Conservation (phyloP, 2,888 invertebrate species). For the Acronicta alni region DNA sequence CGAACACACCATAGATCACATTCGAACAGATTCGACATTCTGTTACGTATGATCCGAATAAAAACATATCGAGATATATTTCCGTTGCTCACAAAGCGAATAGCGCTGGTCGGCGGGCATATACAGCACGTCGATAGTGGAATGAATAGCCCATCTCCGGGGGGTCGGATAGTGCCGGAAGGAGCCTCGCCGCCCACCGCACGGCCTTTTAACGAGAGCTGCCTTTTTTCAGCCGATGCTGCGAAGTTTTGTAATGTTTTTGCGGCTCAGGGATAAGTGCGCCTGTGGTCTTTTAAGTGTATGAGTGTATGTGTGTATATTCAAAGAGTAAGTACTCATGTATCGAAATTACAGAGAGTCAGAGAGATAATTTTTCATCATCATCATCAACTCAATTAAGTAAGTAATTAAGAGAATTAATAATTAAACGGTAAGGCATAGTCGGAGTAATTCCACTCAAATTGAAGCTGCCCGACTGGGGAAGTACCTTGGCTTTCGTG, state of each 20-base stretch:
- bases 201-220: slow-evolving; percentile 73
- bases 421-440: too few species aligned
- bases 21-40: slow-evolving; percentile 39
- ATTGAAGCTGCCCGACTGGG: too few species aligned
- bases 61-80: slow-evolving; percentile 56
- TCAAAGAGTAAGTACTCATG: background rate
- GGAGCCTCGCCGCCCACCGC: slow-evolving; percentile 60
- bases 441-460: too few species aligned
- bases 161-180: slow-evolving; percentile 76
- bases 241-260: slow-evolving; percentile 55
- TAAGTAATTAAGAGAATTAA: too few species aligned
- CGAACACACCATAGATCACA: slow-evolving; percentile 34
- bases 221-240: slow-evolving; percentile 64
- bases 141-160: slow-evolving; percentile 83
- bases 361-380: too few species aligned
- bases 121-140: slow-evolving; percentile 69
- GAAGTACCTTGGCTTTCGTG: too few species aligned
- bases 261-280: slow-evolving; percentile 49
- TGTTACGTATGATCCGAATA: slow-evolving; percentile 48
- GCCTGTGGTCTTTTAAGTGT: slow-evolving; percentile 32
- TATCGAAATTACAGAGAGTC: background rate
- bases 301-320: background rate
- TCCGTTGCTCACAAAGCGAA: slow-evolving; percentile 55
- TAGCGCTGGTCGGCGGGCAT: slow-evolving; percentile 53
- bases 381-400: too few species aligned